A percentile compares a stretch with the other conserved stretches of the same genome.
These are phyloP conservation scores for Leucophenga maculata DNA, from an alignment of 2,888 invertebrate genomes.

Conservation along the genomic window DNA sequence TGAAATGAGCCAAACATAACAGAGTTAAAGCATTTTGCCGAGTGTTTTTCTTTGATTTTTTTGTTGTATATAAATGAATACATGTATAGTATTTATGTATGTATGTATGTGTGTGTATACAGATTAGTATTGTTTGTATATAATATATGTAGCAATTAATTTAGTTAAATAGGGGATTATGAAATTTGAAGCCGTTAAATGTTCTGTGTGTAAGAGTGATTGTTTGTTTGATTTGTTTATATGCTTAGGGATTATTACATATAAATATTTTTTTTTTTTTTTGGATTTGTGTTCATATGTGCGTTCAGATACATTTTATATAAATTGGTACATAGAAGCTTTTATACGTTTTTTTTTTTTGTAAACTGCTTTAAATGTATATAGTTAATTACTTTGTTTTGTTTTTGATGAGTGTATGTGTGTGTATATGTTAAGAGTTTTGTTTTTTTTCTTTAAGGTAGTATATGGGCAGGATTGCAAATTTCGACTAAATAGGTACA, in stretches of 20 bases:
- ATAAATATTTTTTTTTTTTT: constrained; percentile 29
- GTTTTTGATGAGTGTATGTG: constrained; percentile 1
- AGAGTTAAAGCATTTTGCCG: constrained; percentile 61
- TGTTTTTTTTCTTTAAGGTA: constrained; percentile 5
- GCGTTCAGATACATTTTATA: constrained; percentile 11
- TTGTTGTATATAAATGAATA: constrained; percentile 19
- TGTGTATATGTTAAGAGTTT: constrained; percentile 8
- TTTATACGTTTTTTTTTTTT: background rate
- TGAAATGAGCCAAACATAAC: constrained; percentile 59
- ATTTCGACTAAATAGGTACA: constrained; percentile 26
- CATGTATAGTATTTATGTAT: constrained; percentile 27
- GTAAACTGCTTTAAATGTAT: background rate
- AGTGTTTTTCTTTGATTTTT: constrained; percentile 40
- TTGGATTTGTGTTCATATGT: constrained; percentile 24
- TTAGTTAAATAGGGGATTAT: constrained; percentile 27
- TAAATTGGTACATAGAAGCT: constrained; percentile 3
- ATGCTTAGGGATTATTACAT: constrained; percentile 5
- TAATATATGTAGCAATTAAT: constrained; percentile 19
- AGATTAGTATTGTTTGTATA: constrained; percentile 18
- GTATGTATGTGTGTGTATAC: constrained; percentile 32
- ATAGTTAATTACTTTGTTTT: too few relatives aligned
- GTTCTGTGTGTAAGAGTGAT: constrained; percentile 42
- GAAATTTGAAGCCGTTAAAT: constrained; percentile 48
- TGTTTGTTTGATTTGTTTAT: background rate
- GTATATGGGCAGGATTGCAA: constrained; percentile 19